A percentile compares a stretch with the other conserved stretches of the same genome.
Conservation (phyloP, 2,113 vertebrate genomes). For the Lampris megalopsis region DNA sequence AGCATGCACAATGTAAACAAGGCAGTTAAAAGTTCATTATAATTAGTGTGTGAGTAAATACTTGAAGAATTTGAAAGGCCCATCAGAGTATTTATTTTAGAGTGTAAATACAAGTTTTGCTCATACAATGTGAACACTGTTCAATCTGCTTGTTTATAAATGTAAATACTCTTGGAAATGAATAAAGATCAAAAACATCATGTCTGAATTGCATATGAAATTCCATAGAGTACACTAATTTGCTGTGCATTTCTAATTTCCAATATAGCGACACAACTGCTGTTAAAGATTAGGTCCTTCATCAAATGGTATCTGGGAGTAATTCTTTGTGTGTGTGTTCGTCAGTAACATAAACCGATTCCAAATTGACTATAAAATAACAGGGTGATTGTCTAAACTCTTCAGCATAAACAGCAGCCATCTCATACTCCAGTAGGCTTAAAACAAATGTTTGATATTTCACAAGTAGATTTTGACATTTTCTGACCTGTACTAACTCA, state of each 20-base stretch:
- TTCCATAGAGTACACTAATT: conserved; percentile 90
- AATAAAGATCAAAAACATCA: conserved; percentile 85
- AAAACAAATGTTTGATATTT: conserved; percentile 19
- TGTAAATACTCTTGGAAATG: conserved; percentile 89
- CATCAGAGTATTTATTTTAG: conserved; percentile 63
- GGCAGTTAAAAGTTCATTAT: neutral
- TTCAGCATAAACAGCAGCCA: neutral
- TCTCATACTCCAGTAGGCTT: neutral
- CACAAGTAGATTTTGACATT: neutral
- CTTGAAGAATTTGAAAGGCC: neutral
- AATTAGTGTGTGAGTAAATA: neutral
- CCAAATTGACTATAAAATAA: neutral
- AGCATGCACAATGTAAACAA: neutral
- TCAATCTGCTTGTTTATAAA: conserved; percentile 52
- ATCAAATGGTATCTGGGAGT: neutral
- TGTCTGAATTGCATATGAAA: conserved; percentile 87
- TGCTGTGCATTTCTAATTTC: conserved; percentile 88
- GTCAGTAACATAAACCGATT: neutral
- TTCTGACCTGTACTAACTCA: no score
- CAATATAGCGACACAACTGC: conserved; percentile 80
- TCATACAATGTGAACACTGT: neutral
- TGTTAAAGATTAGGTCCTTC: conserved; percentile 84
- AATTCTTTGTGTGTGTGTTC: neutral
- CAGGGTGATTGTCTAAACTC: neutral
- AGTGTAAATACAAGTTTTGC: conserved; percentile 75